Evolutionary conservation across 2,888 invertebrate genomes (phyloP).

Genomic region (Strigamia maritima): DNA sequence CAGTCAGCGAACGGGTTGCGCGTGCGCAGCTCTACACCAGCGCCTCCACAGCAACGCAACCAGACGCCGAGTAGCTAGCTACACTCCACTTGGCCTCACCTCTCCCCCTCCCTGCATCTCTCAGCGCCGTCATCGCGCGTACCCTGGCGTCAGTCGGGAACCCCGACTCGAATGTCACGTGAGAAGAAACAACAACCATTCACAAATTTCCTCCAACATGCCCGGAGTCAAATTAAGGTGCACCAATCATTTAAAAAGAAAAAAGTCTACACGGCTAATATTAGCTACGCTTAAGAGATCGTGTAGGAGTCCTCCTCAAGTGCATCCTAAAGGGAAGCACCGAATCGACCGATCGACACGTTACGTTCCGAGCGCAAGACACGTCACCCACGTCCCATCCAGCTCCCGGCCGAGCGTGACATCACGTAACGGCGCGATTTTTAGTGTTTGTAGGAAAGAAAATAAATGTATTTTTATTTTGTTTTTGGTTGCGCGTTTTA

Average conservation of each 20-base stretch:
- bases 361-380: not conserved
- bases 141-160: conserved; percentile 29
- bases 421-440: conserved; percentile 11
- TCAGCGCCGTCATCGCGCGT: conserved; percentile 25
- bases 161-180: conserved; percentile 24
- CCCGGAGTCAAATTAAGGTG: conserved; percentile 27
- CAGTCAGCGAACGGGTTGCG: conserved; percentile 22
- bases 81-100: not conserved
- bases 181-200: conserved; percentile 15
- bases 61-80: conserved; percentile 25
- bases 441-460: not conserved
- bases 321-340: not conserved
- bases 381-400: too few species aligned
- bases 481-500: not conserved
- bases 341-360: too few species aligned
- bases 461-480: not conserved
- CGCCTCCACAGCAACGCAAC: conserved; percentile 18
- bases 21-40: conserved; percentile 25
- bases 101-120: not conserved
- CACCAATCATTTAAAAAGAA: conserved; percentile 21
- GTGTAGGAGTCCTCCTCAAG: conserved; percentile 1
- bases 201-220: conserved; percentile 20
- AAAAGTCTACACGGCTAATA: conserved; percentile 6
- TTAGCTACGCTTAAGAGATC: conserved; percentile 22
- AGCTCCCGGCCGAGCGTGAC: conserved; percentile 13